Base-by-base conservation (phyloP, 2,888 invertebrate genomes). In the Netelia virgata region DNA sequence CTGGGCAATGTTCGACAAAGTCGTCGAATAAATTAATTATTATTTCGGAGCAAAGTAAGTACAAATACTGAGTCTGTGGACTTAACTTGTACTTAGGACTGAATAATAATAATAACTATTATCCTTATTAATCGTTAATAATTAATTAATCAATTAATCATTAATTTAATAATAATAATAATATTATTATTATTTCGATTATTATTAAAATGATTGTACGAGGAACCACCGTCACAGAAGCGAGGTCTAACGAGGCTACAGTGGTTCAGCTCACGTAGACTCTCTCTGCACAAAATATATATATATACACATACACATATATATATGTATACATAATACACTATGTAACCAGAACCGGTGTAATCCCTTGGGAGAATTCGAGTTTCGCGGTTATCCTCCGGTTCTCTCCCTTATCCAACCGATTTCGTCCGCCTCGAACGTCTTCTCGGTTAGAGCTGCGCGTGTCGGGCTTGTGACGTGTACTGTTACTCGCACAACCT, bases 331-430 rank as follows among this genome's bases (percentile, higher is more conserved):
- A 80, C 75, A 69, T 50, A 66, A 68, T 76, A 79, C 36, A 74
- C 68, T 59, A 18, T 50, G 69, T 74, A 63, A n/a, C 61, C 55
- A 77, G 68, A 72, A 41, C 47, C 72, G 63, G 79, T 83, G 86
- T 88, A 86, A 88, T 88, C 88, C 88, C 88, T 88, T 88, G 77
- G 36, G 88, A 86, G 88, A 87, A 82, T 83, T 82, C 84, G 83
- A 82, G 86, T 87, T 87, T 85, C 76, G 73, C 86, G 84, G 85
- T 85, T 79, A 84, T 84, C 78, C 82, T 79, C 75, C 41, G 68
- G 81, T 53, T 57, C 64, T 66, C 76, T 77, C 68, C 18, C 55
- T 53, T 20, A 36, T 63, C 57, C 50, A 9, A 64, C 53, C 66
- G 68, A 50, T 66, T 75, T 77, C 73, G 55, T 76, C 47, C 43